These are phyloP conservation scores for Gavialis gangeticus DNA, from an alignment of 2,113 vertebrate genomes.

Conservation along the genomic window DNA sequence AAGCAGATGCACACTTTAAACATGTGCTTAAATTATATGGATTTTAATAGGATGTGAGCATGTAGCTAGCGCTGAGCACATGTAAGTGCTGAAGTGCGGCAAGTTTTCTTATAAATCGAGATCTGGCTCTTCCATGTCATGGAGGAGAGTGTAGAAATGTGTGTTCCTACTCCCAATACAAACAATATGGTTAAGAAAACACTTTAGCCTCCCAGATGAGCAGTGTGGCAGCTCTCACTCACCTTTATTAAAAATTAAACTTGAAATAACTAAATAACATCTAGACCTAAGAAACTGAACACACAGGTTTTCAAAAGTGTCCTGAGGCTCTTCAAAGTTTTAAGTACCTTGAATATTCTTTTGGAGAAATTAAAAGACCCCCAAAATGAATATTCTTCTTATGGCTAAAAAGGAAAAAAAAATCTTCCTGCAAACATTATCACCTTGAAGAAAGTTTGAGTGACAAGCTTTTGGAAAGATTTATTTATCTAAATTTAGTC, in stretches of 20 bases:
- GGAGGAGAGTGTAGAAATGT: background rate
- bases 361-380: background rate
- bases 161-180: background rate
- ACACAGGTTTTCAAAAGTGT: constrained; percentile 19
- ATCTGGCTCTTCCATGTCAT: background rate
- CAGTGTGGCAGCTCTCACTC: background rate
- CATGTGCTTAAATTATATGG: background rate
- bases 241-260: background rate
- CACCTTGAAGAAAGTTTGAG: background rate
- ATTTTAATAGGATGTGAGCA: background rate
- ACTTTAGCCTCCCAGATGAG: background rate
- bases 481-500: constrained; percentile 35
- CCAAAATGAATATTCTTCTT: background rate
- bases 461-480: background rate
- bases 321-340: constrained; percentile 7
- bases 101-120: background rate
- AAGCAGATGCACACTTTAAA: background rate
- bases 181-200: background rate
- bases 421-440: background rate
- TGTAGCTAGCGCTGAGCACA: background rate
- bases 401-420: background rate
- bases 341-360: background rate
- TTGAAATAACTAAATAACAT: constrained; percentile 40
- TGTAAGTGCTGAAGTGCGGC: accelerated
- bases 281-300: constrained; percentile 29